phyloP scores from a whole-genome alignment of 2,113 vertebrate genomes.

The Atrichornis clamosus region DNA sequence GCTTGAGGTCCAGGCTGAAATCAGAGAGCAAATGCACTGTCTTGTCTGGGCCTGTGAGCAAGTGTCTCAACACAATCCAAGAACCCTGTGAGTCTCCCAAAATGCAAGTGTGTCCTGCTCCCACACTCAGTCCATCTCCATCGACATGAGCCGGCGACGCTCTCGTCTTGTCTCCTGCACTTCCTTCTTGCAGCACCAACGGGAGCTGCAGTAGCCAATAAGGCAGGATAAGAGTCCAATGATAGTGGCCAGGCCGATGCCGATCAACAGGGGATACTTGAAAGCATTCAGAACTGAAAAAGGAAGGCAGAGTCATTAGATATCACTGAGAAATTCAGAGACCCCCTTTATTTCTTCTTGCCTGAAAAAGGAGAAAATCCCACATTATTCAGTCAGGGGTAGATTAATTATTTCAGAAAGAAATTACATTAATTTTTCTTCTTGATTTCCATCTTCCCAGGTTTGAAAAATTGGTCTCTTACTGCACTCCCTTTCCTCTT shows the following conservation, averaged over 20 bases:
- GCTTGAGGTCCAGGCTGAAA: conserved; percentile 71
- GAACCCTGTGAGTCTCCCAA: neutral
- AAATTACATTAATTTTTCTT: neutral
- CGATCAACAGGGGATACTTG: conserved; percentile 90
- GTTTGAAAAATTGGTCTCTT: neutral
- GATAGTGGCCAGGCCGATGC: conserved; percentile 79
- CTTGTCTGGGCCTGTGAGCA: conserved; percentile 16
- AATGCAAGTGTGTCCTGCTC: neutral
- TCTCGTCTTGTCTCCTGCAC: conserved; percentile 79
- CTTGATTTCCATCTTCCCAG: neutral
- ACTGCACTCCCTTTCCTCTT: neutral
- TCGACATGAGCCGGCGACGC: conserved; percentile 87
- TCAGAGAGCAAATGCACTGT: conserved; percentile 49
- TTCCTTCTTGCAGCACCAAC: conserved; percentile 89
- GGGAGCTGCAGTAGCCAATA: conserved; percentile 89
- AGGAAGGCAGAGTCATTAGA: neutral
- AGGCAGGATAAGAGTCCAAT: conserved; percentile 89
- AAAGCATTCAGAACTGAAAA: conserved; percentile 89
- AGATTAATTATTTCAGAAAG: neutral
- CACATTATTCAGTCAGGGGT: neutral
- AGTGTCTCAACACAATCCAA: conserved; percentile 21
- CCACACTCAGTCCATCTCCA: conserved; percentile 88
- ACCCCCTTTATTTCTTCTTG: neutral
- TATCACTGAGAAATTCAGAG: neutral
- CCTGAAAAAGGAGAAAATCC: neutral